A percentile compares a stretch with the other conserved stretches of the same genome.
Evolutionary conservation across 2,113 vertebrate species (phyloP).

Genomic region (Cheirogaleus medius): DNA sequence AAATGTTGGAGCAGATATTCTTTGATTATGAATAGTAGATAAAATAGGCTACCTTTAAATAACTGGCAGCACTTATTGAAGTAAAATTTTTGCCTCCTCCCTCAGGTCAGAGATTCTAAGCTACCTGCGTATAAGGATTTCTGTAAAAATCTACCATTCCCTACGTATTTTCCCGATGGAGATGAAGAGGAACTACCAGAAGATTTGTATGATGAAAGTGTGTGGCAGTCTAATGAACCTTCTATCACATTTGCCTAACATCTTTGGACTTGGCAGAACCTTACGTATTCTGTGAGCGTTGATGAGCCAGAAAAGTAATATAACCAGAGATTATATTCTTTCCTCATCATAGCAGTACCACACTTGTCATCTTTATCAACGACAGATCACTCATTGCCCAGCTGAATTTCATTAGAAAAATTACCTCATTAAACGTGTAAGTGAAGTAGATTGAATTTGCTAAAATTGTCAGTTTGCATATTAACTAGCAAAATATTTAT

Average conservation of each 20-base stretch:
- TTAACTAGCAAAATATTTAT: conserved; percentile 25
- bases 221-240: conserved; percentile 90
- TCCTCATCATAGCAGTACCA: neutral
- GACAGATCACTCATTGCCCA: neutral
- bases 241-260: conserved; percentile 84
- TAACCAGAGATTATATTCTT: neutral
- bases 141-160: conserved; percentile 90
- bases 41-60: neutral
- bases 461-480: neutral
- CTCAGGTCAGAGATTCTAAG: conserved; percentile 89
- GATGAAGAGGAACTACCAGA: conserved; percentile 91
- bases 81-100: neutral
- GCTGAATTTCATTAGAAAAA: neutral
- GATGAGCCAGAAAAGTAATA: neutral
- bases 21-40: neutral
- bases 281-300: neutral
- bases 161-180: conserved; percentile 94
- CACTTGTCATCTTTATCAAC: neutral
- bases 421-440: neutral
- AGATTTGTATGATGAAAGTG: conserved; percentile 90
- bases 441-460: neutral
- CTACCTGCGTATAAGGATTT: conserved; percentile 84
- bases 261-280: neutral
- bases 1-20: neutral
- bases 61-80: conserved; percentile 34